Conservation (phyloP, 2,797 vertebrate species). For the Cottoperca gobio region DNA sequence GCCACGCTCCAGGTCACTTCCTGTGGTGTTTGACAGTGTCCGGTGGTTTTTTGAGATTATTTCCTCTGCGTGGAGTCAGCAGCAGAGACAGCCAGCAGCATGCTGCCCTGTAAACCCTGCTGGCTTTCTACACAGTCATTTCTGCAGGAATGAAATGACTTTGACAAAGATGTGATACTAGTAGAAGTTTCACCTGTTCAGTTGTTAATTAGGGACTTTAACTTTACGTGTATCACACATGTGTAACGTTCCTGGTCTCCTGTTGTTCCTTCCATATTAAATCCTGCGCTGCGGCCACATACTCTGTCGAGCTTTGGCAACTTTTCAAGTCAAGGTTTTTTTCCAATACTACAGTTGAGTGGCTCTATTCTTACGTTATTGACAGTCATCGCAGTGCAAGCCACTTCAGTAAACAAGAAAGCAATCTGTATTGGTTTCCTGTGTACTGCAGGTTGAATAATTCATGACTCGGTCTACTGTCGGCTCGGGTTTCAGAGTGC, state of each 20-base stretch:
- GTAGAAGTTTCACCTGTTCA: slow-evolving; percentile 17
- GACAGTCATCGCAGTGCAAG: slow-evolving; percentile 9
- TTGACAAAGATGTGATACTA: slow-evolving; percentile 18
- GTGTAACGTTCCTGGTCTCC: neutral
- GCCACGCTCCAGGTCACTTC: slow-evolving; percentile 42
- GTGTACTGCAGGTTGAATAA: slow-evolving; percentile 53
- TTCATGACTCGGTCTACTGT: slow-evolving; percentile 48
- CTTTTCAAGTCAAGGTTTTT: slow-evolving; percentile 13
- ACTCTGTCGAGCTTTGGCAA: slow-evolving; percentile 7
- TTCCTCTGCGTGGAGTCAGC: slow-evolving; percentile 28
- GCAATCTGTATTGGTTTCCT: slow-evolving; percentile 34
- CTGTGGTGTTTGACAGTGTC: slow-evolving; percentile 42
- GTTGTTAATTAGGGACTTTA: slow-evolving; percentile 23
- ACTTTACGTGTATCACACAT: neutral
- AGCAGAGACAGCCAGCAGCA: slow-evolving; percentile 15
- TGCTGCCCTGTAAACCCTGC: slow-evolving; percentile 26
- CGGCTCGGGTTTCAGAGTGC: slow-evolving; percentile 26
- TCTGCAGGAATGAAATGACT: slow-evolving; percentile 2
- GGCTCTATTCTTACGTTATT: slow-evolving; percentile 27
- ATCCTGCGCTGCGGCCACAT: neutral
- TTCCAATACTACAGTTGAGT: slow-evolving; percentile 19
- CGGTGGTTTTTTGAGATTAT: slow-evolving; percentile 45
- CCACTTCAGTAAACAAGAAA: slow-evolving; percentile 44
- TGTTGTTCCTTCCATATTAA: neutral
- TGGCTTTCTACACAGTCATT: slow-evolving; percentile 15